A percentile compares a stretch with the other conserved stretches of the same genome.
Evolutionary conservation across 2,888 invertebrate species (phyloP).

Genomic region (Drosophila algonquin): DNA sequence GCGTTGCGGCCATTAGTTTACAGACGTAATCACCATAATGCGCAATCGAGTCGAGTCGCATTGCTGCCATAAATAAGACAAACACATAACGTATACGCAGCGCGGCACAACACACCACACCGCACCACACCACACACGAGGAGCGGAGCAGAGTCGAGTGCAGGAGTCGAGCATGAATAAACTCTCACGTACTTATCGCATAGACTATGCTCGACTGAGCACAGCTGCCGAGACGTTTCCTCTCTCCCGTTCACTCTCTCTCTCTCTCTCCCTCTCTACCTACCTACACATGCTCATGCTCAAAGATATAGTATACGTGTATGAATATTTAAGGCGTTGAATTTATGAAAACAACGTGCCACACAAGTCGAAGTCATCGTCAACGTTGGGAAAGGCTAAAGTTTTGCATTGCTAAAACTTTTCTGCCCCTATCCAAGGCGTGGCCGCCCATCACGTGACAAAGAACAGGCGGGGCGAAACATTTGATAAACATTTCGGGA

Average conservation of each 20-base stretch:
- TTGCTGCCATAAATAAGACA: conserved; percentile 73
- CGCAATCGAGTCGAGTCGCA: conserved; percentile 61
- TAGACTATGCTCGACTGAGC: conserved; percentile 77
- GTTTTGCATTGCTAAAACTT: conserved; percentile 72
- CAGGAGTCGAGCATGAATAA: conserved; percentile 71
- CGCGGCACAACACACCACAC: conserved; percentile 24
- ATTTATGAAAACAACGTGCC: conserved; percentile 79
- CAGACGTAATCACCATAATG: conserved; percentile 75
- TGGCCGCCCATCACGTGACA: conserved; percentile 64
- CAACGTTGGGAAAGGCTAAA: conserved; percentile 53
- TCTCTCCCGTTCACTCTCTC: conserved; percentile 13
- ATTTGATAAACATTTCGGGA: conserved; percentile 75
- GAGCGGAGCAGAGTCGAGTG: not conserved
- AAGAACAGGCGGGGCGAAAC: conserved; percentile 66
- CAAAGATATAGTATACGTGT: conserved; percentile 18
- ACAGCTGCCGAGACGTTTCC: conserved; percentile 61
- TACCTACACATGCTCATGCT: not conserved
- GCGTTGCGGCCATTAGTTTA: conserved; percentile 67
- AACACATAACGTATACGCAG: conserved; percentile 75
- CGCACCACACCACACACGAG: not conserved
- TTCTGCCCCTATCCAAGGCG: not conserved
- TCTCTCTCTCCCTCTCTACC: conserved; percentile 16
- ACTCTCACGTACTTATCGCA: conserved; percentile 79
- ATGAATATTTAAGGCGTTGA: conserved; percentile 76
- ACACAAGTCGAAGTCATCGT: conserved; percentile 47